phyloP scores from a whole-genome alignment of 1,140 invertebrate genomes.

The Eueides isabella region DNA sequence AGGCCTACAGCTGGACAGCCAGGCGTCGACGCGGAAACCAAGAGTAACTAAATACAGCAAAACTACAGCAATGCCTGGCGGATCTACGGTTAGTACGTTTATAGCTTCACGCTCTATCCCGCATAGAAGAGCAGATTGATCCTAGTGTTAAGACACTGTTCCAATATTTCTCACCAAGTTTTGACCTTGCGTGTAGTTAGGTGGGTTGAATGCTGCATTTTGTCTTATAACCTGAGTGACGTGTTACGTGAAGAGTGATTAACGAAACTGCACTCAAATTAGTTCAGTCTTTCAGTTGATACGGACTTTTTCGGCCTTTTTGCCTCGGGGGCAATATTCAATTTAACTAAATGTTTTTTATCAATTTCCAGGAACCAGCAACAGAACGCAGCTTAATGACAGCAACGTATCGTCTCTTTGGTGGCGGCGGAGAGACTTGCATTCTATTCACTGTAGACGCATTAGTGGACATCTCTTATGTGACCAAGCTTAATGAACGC shows the following conservation, averaged over 20 bases:
- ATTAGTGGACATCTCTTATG: conserved; percentile 85
- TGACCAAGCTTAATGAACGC: conserved; percentile 85
- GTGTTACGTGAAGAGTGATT: too few relatives aligned
- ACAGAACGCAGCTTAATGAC: conserved; percentile 74
- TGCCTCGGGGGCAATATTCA: too few relatives aligned
- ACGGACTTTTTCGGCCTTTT: too few relatives aligned
- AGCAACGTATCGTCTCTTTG: conserved; percentile 85
- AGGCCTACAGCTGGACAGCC: conserved; percentile 79
- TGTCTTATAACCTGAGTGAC: too few relatives aligned
- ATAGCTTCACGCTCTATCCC: not conserved
- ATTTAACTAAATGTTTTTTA: not conserved
- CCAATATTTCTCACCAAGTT: too few relatives aligned
- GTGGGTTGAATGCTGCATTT: too few relatives aligned
- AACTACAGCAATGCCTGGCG: conserved; percentile 79
- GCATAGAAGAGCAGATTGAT: too few relatives aligned
- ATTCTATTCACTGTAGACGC: conserved; percentile 87
- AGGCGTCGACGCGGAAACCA: conserved; percentile 82
- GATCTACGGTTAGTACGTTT: conserved; percentile 63
- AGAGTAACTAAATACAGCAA: conserved; percentile 83
- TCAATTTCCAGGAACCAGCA: conserved; percentile 61
- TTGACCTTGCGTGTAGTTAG: too few relatives aligned
- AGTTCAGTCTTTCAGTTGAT: too few relatives aligned
- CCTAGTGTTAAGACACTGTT: too few relatives aligned
- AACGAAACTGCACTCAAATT: too few relatives aligned
- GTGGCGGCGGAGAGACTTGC: conserved; percentile 85